Percentiles rank a stretch among this genome's conserved stretches.
phyloP scores from a whole-genome alignment of 1,140 invertebrate genomes.

The Psix sp. region DNA sequence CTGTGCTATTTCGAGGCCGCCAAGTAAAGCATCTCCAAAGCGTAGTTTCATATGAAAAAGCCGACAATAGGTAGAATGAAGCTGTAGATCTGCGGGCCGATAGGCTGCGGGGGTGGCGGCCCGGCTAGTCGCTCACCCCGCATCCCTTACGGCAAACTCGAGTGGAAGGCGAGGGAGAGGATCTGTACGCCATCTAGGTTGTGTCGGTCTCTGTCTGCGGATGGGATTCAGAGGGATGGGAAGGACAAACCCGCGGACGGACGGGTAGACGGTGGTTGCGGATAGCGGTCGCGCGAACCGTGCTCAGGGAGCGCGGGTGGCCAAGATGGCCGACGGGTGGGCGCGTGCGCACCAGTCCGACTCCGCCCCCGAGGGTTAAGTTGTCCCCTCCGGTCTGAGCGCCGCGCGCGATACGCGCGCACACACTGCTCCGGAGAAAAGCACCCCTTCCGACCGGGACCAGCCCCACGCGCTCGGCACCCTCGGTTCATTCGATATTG shows the following conservation, averaged over 20 bases:
- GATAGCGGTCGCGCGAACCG: conserved; percentile 65
- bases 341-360: conserved; percentile 63
- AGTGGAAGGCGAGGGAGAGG: conserved; percentile 39
- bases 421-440: conserved; percentile 47
- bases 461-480: conserved; percentile 60
- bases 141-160: conserved; percentile 8
- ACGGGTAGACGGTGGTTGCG: conserved; percentile 66
- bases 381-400: conserved; percentile 23
- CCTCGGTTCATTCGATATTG: conserved; percentile 49
- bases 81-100: conserved; percentile 46
- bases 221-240: conserved; percentile 38
- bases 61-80: conserved; percentile 49
- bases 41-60: conserved; percentile 29
- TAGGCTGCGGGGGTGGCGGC: conserved; percentile 16
- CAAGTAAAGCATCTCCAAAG: too few relatives aligned
- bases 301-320: conserved; percentile 42
- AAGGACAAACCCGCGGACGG: conserved; percentile 61
- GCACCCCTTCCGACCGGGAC: conserved; percentile 57
- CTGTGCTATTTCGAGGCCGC: too few relatives aligned
- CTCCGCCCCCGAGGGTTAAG: conserved; percentile 63
- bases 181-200: conserved; percentile 38
- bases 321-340: conserved; percentile 70
- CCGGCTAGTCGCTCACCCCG: conserved; percentile 9
- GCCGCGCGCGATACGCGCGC: conserved; percentile 31
- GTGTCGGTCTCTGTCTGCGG: conserved; percentile 18